Conservation (phyloP, 1,140 invertebrate species). For the Hetaerina americana region DNA sequence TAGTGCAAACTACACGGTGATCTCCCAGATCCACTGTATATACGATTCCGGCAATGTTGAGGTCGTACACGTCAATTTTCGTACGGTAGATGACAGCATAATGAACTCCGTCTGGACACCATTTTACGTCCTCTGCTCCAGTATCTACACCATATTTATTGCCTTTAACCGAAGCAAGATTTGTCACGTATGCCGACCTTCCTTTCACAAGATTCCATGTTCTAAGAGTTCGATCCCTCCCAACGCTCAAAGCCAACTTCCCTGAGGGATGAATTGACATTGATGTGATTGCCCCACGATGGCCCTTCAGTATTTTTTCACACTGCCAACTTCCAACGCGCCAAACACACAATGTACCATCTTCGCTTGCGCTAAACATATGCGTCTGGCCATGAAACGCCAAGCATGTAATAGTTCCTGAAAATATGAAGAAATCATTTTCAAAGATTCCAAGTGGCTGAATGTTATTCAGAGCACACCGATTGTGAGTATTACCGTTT, state of each 20-base stretch:
- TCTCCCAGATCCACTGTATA: constrained; percentile 21
- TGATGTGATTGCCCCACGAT: constrained; percentile 50
- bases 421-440: constrained; percentile 6
- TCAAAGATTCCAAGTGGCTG: background rate
- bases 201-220: constrained; percentile 94
- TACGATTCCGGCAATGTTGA: constrained; percentile 41
- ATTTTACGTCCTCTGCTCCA: constrained; percentile 26
- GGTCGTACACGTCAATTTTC: constrained; percentile 59
- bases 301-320: constrained; percentile 64
- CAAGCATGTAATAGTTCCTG: constrained; percentile 58
- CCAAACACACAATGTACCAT: constrained; percentile 70
- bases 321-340: constrained; percentile 71
- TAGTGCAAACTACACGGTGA: constrained; percentile 22
- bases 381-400: constrained; percentile 61
- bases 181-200: constrained; percentile 72
- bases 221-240: constrained; percentile 65
- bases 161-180: constrained; percentile 41
- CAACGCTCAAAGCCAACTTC: constrained; percentile 75
- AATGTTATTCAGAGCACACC: constrained; percentile 7
- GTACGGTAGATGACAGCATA: constrained; percentile 59
- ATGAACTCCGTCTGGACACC: constrained; percentile 47
- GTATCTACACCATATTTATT: constrained; percentile 11
- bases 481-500: constrained; percentile 36
- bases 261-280: constrained; percentile 76
- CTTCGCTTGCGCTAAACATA: constrained; percentile 67